phyloP scores from a whole-genome alignment of 2,113 vertebrate species.

The Ibidorhyncha struthersii region DNA sequence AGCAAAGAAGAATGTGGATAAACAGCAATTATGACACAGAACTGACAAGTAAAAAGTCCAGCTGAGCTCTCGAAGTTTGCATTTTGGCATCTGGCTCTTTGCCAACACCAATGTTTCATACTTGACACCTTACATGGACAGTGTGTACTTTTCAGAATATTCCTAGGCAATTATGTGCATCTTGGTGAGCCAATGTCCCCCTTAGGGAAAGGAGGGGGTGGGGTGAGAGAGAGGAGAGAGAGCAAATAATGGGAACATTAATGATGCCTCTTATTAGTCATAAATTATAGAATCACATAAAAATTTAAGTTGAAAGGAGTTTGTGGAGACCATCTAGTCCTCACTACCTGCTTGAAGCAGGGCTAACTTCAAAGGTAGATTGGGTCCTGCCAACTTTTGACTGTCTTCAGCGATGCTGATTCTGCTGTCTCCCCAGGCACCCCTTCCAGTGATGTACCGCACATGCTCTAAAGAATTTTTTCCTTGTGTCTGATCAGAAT shows the following conservation, averaged over 20 bases:
- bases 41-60: constrained; percentile 48
- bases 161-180: not conserved
- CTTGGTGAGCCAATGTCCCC: not conserved
- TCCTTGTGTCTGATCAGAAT: not conserved
- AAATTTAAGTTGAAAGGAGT: not conserved
- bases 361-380: not conserved
- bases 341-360: not conserved
- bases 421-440: not conserved
- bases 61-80: constrained; percentile 20
- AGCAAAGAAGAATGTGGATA: constrained; percentile 63
- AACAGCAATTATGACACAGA: constrained; percentile 58
- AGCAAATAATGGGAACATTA: constrained; percentile 23
- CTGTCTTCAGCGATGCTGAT: not conserved
- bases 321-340: not conserved
- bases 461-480: not conserved
- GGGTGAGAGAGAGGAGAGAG: not conserved
- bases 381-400: not conserved
- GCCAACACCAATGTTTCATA: constrained; percentile 20
- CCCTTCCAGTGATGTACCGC: not conserved
- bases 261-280: constrained; percentile 37
- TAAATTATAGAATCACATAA: constrained; percentile 35
- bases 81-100: constrained; percentile 56
- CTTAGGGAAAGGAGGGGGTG: constrained; percentile 43
- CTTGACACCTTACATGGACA: constrained; percentile 55
- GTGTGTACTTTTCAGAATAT: constrained; percentile 18